Base-by-base conservation (phyloP, 2,797 vertebrate genomes). In the Oreochromis grahami region DNA sequence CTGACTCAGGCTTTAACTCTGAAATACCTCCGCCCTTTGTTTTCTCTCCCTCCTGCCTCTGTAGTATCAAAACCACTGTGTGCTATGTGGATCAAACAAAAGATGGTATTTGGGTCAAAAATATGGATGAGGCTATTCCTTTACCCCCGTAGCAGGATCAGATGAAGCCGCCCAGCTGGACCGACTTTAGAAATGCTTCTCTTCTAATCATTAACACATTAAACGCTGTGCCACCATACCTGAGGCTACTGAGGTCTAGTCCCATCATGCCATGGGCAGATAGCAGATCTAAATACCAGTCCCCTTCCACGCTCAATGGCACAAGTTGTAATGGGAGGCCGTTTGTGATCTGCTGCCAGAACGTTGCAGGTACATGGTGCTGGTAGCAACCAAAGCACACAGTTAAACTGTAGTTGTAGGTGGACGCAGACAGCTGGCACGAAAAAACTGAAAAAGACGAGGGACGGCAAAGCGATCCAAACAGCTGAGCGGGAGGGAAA, bases 21-120 rank as follows among this genome's bases (percentile, higher is more conserved):
- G 91, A 93, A 95, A 96, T 95, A 94, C 94, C 95, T 95, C 88
- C 65, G 92, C 94, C 93, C 91, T 94, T 96, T 96, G 94, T 96
- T 93, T 92, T 95, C 91, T 84, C 91, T 93, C 89, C 72, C 86
- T 91, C 92, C 79, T 78, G 85, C 86, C 88, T 88, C 90, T 87
- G 82, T 82, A 82, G 87, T 80, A 87, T 90, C 87, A 89, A 82
- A 92, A 91, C 86, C 86, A 86, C 82, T 41, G 88, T 24, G 72
- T 52, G 3, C 85, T 84, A 72, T 78, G 84, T 84, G 85, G 79
- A 86, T 91, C 83, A 78, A 90, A 93, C 85, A 89, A 90, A 90
- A 90, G 84, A 76, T 32, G 1, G 38, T 83, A 79, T 86, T 86
- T 79, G 43, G 84, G 78, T 86, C 76, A 38, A 78, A 86, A 87